Evolutionary conservation across 2,113 vertebrate species (phyloP).

Genomic region (Myotis yumanensis): DNA sequence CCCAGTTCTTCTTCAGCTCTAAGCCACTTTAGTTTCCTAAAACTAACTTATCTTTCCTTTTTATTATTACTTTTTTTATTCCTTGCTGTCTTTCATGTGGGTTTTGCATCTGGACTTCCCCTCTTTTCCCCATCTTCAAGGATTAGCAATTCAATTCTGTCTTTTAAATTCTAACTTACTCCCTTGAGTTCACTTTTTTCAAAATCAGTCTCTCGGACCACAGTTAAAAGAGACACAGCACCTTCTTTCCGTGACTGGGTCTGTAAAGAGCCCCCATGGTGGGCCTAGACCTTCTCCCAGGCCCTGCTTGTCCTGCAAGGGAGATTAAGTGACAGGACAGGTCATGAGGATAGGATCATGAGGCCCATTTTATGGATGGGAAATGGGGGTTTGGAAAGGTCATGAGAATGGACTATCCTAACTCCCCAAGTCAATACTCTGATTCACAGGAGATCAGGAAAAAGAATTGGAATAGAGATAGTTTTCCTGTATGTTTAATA

Average conservation of each 20-base stretch:
- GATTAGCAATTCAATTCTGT: conserved; percentile 12
- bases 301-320: neutral
- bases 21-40: neutral
- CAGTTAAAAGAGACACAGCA: neutral
- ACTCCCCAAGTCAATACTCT: neutral
- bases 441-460: neutral
- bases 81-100: conserved; percentile 58
- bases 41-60: conserved; percentile 49
- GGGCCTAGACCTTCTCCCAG: neutral
- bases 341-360: neutral
- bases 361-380: neutral
- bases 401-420: neutral
- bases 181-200: neutral
- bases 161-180: conserved; percentile 3
- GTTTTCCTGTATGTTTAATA: neutral
- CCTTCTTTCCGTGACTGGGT: neutral
- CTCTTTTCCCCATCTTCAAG: neutral
- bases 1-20: conserved; percentile 2
- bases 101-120: conserved; percentile 51
- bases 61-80: neutral
- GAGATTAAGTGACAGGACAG: neutral
- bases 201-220: neutral
- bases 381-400: neutral
- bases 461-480: neutral
- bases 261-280: neutral